A percentile compares a stretch with the other conserved stretches of the same genome.
Evolutionary conservation across 2,888 invertebrate species (phyloP).

Genomic region (Philaethria dido): DNA sequence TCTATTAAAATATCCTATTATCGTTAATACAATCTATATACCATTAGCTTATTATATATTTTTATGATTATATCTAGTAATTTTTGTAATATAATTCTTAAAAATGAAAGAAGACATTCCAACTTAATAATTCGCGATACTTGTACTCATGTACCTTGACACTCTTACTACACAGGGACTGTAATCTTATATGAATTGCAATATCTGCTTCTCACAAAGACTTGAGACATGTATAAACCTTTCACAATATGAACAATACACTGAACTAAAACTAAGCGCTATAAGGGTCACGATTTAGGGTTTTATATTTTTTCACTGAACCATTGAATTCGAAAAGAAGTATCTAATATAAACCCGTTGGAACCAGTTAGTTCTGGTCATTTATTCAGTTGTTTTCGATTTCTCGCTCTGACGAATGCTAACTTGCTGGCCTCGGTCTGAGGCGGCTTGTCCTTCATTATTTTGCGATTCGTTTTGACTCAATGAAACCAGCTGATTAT

Average conservation of each 20-base stretch:
- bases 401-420: conserved; percentile 49
- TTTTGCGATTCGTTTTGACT: conserved; percentile 32
- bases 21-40: no score
- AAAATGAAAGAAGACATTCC: not conserved
- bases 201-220: conserved; percentile 63
- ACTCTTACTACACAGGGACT: conserved; percentile 57
- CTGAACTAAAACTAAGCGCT: conserved; percentile 24
- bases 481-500: conserved; percentile 33
- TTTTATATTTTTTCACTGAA: conserved; percentile 22
- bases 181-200: conserved; percentile 66
- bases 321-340: conserved; percentile 23
- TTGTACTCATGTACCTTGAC: conserved; percentile 58
- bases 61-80: no score
- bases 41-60: no score
- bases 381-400: conserved; percentile 47
- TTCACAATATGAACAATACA: conserved; percentile 42
- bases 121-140: conserved; percentile 51
- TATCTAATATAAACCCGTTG: conserved; percentile 21
- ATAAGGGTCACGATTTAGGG: conserved; percentile 17
- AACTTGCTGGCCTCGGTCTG: conserved; percentile 41
- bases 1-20: not conserved
- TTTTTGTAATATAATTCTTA: not conserved
- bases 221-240: conserved; percentile 42
- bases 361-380: conserved; percentile 40
- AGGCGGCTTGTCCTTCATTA: conserved; percentile 39